Base-by-base conservation (phyloP, 1,140 invertebrate genomes). In the Zaprionus gabonicus region DNA sequence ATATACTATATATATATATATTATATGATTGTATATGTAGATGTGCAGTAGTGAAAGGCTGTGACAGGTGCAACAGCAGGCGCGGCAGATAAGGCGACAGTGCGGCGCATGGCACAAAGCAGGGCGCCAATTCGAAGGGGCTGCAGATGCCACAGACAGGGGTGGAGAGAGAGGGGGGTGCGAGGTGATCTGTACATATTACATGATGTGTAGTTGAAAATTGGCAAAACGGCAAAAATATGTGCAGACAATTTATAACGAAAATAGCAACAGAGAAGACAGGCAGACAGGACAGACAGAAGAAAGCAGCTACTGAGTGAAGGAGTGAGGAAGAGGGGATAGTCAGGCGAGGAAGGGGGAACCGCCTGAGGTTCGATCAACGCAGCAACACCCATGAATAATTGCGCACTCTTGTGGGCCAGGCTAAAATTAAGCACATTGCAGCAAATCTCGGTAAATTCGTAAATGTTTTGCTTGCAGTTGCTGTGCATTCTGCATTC, bases 131-230 rank as follows among this genome's bases (percentile, higher is more conserved):
- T 23, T 12, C 15, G 4, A 9, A 28, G 36, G 25, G 17, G 27
- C 23, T 10, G 31, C 31, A 34, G 31, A 34, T 34, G 9, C 25
- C 17, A 57, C 4, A n/a, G 31, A 55, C 12, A 10, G 9, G 3
- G 31, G 31, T 0, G 27, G 9, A 41, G 41, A 12, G 57, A 20
- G 15, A 23, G 20, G 49, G 5, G 27, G 82, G 31, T n/a, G 27
- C 1, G 15, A 15, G 46, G 31, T 27, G 49, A 65, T 65, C 31
- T 49, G 25, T 73, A 68, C 70, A 72, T 67, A 75, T 83, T 90
- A 81, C 84, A 87, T 81, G 84, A 88, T 88, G 84, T 88, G 84
- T 81, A 81, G 78, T 55, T 57, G 69, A 88, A 88, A 88, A 88
- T 88, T 87, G 84, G 84, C 84, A 88, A 76, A 78, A 81, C 59